Percentiles rank a stretch among this genome's conserved stretches.
phyloP scores from a whole-genome alignment of 2,888 invertebrate genomes.

The Rotaria macrura region DNA sequence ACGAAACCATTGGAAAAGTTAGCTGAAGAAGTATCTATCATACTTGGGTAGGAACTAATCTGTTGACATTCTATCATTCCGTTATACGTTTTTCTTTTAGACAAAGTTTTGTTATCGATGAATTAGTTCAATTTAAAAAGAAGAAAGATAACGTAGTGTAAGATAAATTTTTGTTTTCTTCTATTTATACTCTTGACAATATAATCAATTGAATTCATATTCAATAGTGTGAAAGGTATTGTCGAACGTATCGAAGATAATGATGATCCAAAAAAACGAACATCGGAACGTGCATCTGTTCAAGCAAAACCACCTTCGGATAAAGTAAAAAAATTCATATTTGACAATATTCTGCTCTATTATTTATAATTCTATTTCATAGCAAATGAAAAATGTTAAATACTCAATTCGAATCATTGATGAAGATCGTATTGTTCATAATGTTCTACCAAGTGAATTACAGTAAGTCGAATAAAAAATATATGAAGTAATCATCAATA shows the following conservation, averaged over 20 bases:
- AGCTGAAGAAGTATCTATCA: neutral
- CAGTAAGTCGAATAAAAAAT: neutral
- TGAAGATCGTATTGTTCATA: neutral
- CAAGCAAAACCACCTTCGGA: neutral
- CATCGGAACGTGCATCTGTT: neutral
- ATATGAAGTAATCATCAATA: too few relatives aligned
- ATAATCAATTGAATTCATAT: neutral
- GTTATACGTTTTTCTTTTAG: neutral
- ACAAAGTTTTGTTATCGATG: neutral
- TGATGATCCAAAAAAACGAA: neutral
- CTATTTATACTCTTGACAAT: too few relatives aligned
- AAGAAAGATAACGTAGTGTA: neutral
- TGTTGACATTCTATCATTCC: neutral
- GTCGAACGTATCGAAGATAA: neutral
- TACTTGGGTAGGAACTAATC: neutral
- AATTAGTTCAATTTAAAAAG: neutral
- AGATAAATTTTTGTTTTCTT: neutral
- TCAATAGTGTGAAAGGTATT: neutral
- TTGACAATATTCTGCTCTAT: too few relatives aligned
- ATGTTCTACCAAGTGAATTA: neutral
- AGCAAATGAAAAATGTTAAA: neutral
- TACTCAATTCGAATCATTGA: neutral
- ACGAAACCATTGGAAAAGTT: conserved; percentile 2
- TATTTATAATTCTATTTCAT: neutral
- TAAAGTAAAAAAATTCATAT: too few relatives aligned